Evolutionary conservation across 2,797 vertebrate genomes (phyloP).

Genomic region (Ctenopoma multispine): DNA sequence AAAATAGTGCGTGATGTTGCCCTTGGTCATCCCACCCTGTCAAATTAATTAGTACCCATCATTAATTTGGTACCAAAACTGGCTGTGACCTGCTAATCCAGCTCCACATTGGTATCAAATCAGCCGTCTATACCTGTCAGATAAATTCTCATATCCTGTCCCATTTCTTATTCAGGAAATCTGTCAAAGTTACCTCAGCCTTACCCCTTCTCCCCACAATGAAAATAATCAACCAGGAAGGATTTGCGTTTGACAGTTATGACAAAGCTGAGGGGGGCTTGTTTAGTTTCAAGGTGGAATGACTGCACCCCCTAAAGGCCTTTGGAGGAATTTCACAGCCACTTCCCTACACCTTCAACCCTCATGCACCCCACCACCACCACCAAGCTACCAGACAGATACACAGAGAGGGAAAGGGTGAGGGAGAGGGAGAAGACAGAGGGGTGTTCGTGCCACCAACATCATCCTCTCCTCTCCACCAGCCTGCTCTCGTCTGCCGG

Average conservation of each 20-base stretch:
- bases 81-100: conserved; percentile 75
- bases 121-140: conserved; percentile 81
- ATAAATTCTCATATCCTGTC: conserved; percentile 81
- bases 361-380: conserved; percentile 37
- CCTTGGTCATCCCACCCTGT: conserved; percentile 71
- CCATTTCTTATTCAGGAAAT: conserved; percentile 82
- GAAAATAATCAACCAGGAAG: conserved; percentile 81
- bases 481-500: conserved; percentile 67
- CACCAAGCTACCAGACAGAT: conserved; percentile 41
- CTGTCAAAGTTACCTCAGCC: conserved; percentile 77
- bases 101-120: conserved; percentile 77
- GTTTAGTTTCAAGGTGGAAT: conserved; percentile 81
- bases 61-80: conserved; percentile 75
- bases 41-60: conserved; percentile 82
- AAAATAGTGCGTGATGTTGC: conserved; percentile 53
- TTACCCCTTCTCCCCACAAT: conserved; percentile 75
- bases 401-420: conserved; percentile 41
- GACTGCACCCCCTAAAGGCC: conserved; percentile 87
- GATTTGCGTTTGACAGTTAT: conserved; percentile 80
- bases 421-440: conserved; percentile 63
- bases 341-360: conserved; percentile 27
- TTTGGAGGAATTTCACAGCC: conserved; percentile 69
- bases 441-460: conserved; percentile 69
- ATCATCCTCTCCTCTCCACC: conserved; percentile 71
- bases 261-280: conserved; percentile 69